Evolutionary conservation across 1,140 invertebrate species (phyloP).

Genomic region (Hycleus cichorii): DNA sequence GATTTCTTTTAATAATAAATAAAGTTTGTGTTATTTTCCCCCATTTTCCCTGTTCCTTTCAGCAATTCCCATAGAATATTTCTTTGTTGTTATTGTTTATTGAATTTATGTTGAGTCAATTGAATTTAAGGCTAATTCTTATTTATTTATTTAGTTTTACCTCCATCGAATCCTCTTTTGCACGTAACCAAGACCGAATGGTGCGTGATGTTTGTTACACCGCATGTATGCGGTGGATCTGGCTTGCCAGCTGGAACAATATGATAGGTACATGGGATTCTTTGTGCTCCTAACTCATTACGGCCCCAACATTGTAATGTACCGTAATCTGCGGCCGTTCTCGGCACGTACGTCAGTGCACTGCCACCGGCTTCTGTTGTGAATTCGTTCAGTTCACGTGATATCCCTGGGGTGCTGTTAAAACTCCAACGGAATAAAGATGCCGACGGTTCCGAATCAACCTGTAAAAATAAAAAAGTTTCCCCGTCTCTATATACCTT

Average conservation of each 20-base stretch:
- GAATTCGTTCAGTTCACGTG: conserved; percentile 35
- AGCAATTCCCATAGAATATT: too few relatives aligned
- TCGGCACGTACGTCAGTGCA: conserved; percentile 45
- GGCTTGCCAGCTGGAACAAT: conserved; percentile 50
- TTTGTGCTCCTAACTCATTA: conserved; percentile 48
- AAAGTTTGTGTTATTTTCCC: too few relatives aligned
- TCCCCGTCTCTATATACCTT: too few relatives aligned
- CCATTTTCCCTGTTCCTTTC: too few relatives aligned
- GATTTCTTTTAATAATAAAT: too few relatives aligned
- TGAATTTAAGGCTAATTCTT: too few relatives aligned
- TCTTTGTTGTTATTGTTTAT: too few relatives aligned
- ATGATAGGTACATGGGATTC: conserved; percentile 49
- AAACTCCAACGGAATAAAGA: conserved; percentile 53
- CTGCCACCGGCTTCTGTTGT: conserved; percentile 37
- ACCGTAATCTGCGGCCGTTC: conserved; percentile 49
- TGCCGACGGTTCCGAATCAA: conserved; percentile 50
- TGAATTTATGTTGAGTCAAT: too few relatives aligned
- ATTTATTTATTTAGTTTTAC: conserved; percentile 12
- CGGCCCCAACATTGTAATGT: conserved; percentile 50
- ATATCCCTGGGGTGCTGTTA: conserved; percentile 49
- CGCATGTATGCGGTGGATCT: conserved; percentile 47
- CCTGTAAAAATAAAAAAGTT: conserved; percentile 25
- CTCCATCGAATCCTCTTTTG: conserved; percentile 41
- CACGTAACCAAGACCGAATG: conserved; percentile 46
- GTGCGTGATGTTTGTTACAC: conserved; percentile 44